These are phyloP conservation scores for Thaumatotibia leucotreta DNA, from an alignment of 1,140 invertebrate genomes.

Conservation along the genomic window DNA sequence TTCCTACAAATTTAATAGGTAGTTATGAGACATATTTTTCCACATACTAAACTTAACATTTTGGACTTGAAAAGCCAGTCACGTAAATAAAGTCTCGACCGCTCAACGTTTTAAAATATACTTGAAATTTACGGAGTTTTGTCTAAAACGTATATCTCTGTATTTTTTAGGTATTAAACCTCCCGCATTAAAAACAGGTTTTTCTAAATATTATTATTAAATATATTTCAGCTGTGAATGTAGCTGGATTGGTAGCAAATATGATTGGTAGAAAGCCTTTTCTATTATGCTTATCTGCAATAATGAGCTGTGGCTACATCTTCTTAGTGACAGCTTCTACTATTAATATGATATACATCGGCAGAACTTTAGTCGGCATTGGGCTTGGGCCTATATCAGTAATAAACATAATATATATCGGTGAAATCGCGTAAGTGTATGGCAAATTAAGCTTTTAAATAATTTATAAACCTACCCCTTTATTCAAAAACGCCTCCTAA, in stretches of 20 bases:
- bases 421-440: slow-evolving; percentile 53
- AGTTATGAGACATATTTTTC: too few species aligned
- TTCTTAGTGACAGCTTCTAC: slow-evolving; percentile 35
- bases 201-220: slow-evolving; percentile 14
- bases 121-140: too few species aligned
- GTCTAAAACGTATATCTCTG: too few species aligned
- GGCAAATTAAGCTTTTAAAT: too few species aligned
- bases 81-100: too few species aligned
- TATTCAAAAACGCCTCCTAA: too few species aligned
- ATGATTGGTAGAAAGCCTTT: slow-evolving; percentile 43
- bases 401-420: slow-evolving; percentile 42
- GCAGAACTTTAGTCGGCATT: slow-evolving; percentile 39
- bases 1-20: not conserved
- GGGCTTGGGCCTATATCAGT: slow-evolving; percentile 43
- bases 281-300: slow-evolving; percentile 32
- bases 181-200: too few species aligned
- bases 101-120: too few species aligned
- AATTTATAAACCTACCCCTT: too few species aligned
- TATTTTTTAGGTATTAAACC: too few species aligned
- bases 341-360: slow-evolving; percentile 35
- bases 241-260: slow-evolving; percentile 43
- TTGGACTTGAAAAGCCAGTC: too few species aligned
- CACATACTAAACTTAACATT: too few species aligned
- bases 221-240: slow-evolving; percentile 39
- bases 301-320: slow-evolving; percentile 13